These are phyloP conservation scores for Otolemur garnettii DNA, from an alignment of 2,113 vertebrate genomes.

Conservation along the genomic window DNA sequence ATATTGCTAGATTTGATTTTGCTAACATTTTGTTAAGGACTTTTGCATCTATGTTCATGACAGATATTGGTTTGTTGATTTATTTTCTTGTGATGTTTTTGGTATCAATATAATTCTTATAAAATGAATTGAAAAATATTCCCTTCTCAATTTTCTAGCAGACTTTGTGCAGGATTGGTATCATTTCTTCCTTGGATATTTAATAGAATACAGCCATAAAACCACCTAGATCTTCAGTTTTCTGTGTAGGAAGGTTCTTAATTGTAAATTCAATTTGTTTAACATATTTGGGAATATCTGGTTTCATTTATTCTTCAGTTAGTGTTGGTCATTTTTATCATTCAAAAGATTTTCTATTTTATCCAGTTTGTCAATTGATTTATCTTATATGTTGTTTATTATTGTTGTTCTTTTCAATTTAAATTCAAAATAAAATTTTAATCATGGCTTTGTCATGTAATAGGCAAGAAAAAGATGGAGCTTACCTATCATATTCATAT, in stretches of 20 bases:
- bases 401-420: slow-evolving; percentile 17
- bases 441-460: background rate
- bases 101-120: background rate
- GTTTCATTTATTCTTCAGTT: background rate
- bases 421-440: slow-evolving; percentile 33
- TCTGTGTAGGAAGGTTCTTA: background rate
- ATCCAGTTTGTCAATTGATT: background rate
- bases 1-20: background rate
- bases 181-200: slow-evolving; percentile 29
- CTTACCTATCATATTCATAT: too few species aligned
- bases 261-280: slow-evolving; percentile 37
- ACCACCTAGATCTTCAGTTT: background rate
- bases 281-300: background rate
- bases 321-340: background rate
- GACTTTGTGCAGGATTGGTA: background rate
- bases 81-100: background rate
- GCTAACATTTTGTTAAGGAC: background rate
- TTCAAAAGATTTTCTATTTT: background rate
- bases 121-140: background rate
- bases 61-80: background rate
- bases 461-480: background rate
- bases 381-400: background rate
- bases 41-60: background rate
- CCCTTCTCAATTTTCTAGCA: background rate
- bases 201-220: background rate